Percentiles rank a stretch among this genome's conserved stretches.
Evolutionary conservation across 2,797 vertebrate species (phyloP).

Genomic region (Mormyrops boulengeri): DNA sequence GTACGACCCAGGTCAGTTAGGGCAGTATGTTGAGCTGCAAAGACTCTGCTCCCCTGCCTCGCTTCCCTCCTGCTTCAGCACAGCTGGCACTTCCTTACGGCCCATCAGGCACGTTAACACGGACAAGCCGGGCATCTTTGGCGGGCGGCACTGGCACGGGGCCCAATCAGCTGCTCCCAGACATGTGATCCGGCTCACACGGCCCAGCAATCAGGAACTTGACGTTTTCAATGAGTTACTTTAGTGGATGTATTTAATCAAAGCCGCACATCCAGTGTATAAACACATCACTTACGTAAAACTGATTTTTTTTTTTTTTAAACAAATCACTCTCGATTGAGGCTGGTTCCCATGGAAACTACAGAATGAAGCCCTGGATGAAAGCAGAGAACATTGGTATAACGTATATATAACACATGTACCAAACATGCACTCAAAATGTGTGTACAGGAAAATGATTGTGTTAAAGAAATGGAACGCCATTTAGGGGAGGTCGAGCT

Average conservation of each 20-base stretch:
- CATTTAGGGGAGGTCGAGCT: neutral
- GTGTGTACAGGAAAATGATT: neutral
- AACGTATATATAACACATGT: neutral
- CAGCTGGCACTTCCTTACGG: neutral
- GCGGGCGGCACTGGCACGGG: neutral
- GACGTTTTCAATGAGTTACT: neutral
- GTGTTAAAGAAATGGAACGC: neutral
- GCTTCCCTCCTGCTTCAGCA: neutral
- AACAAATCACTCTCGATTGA: neutral
- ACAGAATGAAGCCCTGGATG: neutral
- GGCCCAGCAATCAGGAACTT: neutral
- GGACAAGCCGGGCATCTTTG: neutral
- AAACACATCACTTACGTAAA: slow-evolving; percentile 8
- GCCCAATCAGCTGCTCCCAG: neutral
- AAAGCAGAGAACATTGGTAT: neutral
- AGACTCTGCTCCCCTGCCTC: neutral
- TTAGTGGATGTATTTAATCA: neutral
- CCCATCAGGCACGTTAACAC: neutral
- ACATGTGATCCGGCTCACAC: neutral
- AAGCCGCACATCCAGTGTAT: neutral
- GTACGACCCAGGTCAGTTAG: neutral
- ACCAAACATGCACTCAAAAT: neutral
- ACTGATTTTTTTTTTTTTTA: neutral
- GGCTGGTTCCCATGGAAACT: neutral
- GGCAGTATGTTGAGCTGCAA: neutral